A percentile compares a stretch with the other conserved stretches of the same genome.
phyloP scores from a whole-genome alignment of 2,888 invertebrate genomes.

The Hirtodrosophila confusa region DNA sequence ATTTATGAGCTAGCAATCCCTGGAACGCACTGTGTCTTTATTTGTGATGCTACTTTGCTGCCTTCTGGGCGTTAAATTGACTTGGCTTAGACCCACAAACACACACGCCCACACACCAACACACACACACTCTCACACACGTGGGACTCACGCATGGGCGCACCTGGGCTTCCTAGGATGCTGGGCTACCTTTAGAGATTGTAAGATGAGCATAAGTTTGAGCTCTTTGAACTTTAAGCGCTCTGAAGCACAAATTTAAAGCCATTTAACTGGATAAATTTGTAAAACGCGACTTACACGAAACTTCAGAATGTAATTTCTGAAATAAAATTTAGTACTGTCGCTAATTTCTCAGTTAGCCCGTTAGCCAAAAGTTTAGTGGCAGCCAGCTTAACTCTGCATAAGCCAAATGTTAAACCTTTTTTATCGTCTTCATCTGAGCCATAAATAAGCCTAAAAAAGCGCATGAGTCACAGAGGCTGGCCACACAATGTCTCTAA shows the following conservation, averaged over 20 bases:
- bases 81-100: slow-evolving; percentile 54
- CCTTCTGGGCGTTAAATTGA: slow-evolving; percentile 76
- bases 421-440: slow-evolving; percentile 64
- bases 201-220: slow-evolving; percentile 39
- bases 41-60: slow-evolving; percentile 78
- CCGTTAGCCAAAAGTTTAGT: slow-evolving; percentile 37
- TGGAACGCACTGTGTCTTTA: slow-evolving; percentile 74
- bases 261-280: slow-evolving; percentile 47
- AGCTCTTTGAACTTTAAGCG: slow-evolving; percentile 64
- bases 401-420: slow-evolving; percentile 63
- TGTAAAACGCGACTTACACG: slow-evolving; percentile 40
- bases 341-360: slow-evolving; percentile 57
- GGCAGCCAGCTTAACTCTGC: slow-evolving; percentile 47
- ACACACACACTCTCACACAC: slow-evolving; percentile 21
- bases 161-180: slow-evolving; percentile 40
- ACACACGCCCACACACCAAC: slow-evolving; percentile 12
- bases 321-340: slow-evolving; percentile 54
- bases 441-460: slow-evolving; percentile 70
- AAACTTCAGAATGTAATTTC: slow-evolving; percentile 47
- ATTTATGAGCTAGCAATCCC: slow-evolving; percentile 76
- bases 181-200: slow-evolving; percentile 32
- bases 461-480: slow-evolving; percentile 4
- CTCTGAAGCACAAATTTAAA: slow-evolving; percentile 44
- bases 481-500: slow-evolving; percentile 67
- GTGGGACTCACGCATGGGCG: slow-evolving; percentile 51